phyloP scores from a whole-genome alignment of 2,888 invertebrate genomes.

The Himalopsyche kuldschensis region DNA sequence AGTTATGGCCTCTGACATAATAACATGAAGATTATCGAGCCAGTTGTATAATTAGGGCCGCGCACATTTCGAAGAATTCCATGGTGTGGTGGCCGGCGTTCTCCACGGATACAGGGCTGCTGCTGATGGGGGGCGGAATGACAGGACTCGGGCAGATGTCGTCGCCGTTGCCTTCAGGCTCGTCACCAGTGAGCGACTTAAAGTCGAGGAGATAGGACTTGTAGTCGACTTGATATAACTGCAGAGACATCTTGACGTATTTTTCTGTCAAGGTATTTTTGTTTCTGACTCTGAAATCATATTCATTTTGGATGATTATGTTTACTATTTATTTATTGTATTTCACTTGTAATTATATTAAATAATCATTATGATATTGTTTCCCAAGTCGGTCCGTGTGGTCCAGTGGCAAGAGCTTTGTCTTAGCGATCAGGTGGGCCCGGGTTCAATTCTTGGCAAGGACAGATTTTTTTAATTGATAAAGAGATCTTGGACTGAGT shows the following conservation, averaged over 20 bases:
- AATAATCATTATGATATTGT: too few species aligned
- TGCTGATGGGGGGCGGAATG: conserved; percentile 43
- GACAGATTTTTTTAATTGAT: too few species aligned
- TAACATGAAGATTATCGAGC: conserved; percentile 70
- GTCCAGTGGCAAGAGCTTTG: too few species aligned
- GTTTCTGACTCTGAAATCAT: conserved; percentile 75
- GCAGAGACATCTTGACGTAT: conserved; percentile 96
- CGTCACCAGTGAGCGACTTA: conserved; percentile 86
- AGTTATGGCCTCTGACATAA: neutral
- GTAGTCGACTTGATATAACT: conserved; percentile 98
- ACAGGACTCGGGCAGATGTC: conserved; percentile 44
- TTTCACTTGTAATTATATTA: too few species aligned
- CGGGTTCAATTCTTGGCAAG: too few species aligned
- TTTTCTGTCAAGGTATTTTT: conserved; percentile 81
- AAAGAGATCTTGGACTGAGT: too few species aligned
- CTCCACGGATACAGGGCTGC: conserved; percentile 42
- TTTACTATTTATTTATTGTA: neutral
- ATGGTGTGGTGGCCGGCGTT: conserved; percentile 89
- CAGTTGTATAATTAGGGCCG: conserved; percentile 94
- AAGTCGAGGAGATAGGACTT: conserved; percentile 97
- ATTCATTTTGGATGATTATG: neutral
- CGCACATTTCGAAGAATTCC: conserved; percentile 99
- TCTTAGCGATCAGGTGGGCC: too few species aligned
- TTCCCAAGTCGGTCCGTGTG: too few species aligned
- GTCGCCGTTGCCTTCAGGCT: conserved; percentile 58